Evolutionary conservation across 2,113 vertebrate species (phyloP), one percentile per base, ranked within the genome.

Genomic region (Maccullochella peelii): DNA sequence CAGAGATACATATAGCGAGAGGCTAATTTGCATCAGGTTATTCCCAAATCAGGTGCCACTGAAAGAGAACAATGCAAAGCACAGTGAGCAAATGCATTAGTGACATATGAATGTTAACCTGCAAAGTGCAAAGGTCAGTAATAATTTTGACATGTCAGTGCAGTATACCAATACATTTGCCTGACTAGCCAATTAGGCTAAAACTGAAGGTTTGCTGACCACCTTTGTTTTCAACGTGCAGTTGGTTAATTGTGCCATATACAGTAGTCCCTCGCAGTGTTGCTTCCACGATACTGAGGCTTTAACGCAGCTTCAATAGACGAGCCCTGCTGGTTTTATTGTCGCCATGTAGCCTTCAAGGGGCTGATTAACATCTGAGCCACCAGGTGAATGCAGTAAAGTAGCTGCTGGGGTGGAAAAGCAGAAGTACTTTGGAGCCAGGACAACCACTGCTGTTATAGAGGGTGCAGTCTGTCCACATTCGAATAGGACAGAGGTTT

Each of bases 301-400:
- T 54, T 66, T 30, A 27, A 14, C 15, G 59, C 73, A 21, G 47
- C 73, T 54, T 76, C 47, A 54, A 14, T 20, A 54, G 23, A 63
- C 4, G 3, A 54, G 73, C 47, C 47, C 23, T 40, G 49, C 61
- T 65, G 59, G 15, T 25, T 40, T 25, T 75, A 63, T 75, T 63
- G 58, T 38, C 6, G 57, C 44, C 44, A 36, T 62, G 44, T n/a
- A 6, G 42, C 57, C 44, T 50, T 38, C 42, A 62, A 11, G 20
- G 49, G 58, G 44, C 73, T 52, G 59, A 76, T 63, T 76, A 65
- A 52, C 44, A 65, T 63, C 30, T 20, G 73, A 76, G 59, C 30
- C 44, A 8, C 59, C 61, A 66, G 47, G 33, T 40, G 61, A 52
- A 40, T 55, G 49, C 49, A 40, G 20, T 50, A n/a, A 49, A 75